Evolutionary conservation across 1,140 invertebrate species (phyloP), one percentile per base, ranked within the genome.

Genomic region (Platyura marginata): DNA sequence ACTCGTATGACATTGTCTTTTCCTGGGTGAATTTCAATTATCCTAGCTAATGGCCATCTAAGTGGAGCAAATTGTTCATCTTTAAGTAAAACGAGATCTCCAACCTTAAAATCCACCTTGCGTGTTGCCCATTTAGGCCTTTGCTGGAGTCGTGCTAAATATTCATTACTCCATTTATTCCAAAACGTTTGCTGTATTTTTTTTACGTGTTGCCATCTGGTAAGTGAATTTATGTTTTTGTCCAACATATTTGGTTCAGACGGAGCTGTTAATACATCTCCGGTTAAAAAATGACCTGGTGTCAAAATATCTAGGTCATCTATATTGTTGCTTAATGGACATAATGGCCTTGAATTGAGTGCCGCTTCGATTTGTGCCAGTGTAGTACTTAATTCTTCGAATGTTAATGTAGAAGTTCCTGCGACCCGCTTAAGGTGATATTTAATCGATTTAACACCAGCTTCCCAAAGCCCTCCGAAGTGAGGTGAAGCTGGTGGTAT

Each of bases 381-480:
- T 1, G 54, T 15, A 0, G 54, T 56, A 9, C 6, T 21, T 1
- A 54, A 29, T 41, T 56, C 52, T 44, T 57, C 52, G 44, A 44
- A 50, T 1, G 50, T 48, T 16, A 43, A 44, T 18, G 16, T 43
- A 21, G 29, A 13, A 11, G 48, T 38, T n/a, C 43, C 35, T 1
- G 50, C 18, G 11, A 47, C 37, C 15, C 46, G 2, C n/a, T 42
- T 35, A 18, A 52, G 37, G 35, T 52, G 47, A 15, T 25, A 23
- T 41, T 54, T 52, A 2, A 49, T 43, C 18, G 48, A 51, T 38
- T 57, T 50, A 1, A 62, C 48, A 2, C 45, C 44, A 21, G 48
- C 42, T 46, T 62, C 59, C 58, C 60, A 63, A 2, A 57, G 34
- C 19, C 62, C 61, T 23, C 56, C 57, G 16, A 52, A 46, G 42